A percentile compares a stretch with the other conserved stretches of the same genome.
phyloP scores from a whole-genome alignment of 1,140 invertebrate species.

The Saxidomus purpurata region DNA sequence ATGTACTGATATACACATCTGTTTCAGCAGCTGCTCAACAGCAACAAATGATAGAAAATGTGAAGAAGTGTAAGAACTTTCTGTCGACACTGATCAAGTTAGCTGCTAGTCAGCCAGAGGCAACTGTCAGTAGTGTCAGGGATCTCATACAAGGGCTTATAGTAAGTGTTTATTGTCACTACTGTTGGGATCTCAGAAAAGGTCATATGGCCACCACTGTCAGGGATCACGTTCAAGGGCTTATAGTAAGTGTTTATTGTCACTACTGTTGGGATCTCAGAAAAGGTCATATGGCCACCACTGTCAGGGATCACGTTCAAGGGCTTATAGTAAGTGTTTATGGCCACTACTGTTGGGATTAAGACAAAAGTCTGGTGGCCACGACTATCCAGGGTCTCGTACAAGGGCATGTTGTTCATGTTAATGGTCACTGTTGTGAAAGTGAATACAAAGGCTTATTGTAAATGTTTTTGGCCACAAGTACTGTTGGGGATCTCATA shows the following conservation, averaged over 20 bases:
- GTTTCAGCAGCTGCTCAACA: slow-evolving; percentile 41
- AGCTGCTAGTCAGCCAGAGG: slow-evolving; percentile 97
- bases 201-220: slow-evolving; percentile 98
- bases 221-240: slow-evolving; percentile 96
- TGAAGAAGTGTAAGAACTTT: slow-evolving; percentile 99
- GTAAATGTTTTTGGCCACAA: not conserved
- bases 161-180: slow-evolving; percentile 84
- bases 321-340: slow-evolving; percentile 92
- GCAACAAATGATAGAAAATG: slow-evolving; percentile 82
- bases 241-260: slow-evolving; percentile 89
- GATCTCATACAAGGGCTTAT: slow-evolving; percentile 98
- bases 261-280: too few species aligned
- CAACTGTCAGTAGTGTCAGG: slow-evolving; percentile 97
- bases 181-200: too few species aligned
- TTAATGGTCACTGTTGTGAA: too few species aligned
- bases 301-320: slow-evolving; percentile 97
- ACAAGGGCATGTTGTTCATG: slow-evolving; percentile 94
- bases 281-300: too few species aligned
- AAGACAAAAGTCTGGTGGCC: too few species aligned
- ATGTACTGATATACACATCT: not conserved
- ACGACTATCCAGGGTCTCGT: slow-evolving; percentile 97
- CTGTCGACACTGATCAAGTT: slow-evolving; percentile 98
- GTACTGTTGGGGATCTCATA: not conserved
- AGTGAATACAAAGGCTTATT: too few species aligned
- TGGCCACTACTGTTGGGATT: too few species aligned